Conservation (phyloP, 2,888 invertebrate species). For the Nephrotoma flavescens region DNA sequence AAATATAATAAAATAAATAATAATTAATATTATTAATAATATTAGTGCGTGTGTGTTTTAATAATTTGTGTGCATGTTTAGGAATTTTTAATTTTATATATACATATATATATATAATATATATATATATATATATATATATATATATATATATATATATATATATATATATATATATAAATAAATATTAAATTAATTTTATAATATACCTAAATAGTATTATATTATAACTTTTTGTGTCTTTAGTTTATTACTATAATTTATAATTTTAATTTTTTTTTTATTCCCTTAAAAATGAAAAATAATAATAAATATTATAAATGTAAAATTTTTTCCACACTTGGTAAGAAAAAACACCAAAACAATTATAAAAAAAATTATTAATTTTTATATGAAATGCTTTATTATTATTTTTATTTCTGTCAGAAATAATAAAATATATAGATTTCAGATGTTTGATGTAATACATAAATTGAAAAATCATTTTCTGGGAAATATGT, state of each 20-base stretch:
- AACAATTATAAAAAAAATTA: slow-evolving; percentile 6
- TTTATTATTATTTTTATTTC: not conserved
- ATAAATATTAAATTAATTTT: not conserved
- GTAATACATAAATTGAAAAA: not conserved
- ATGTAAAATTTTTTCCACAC: slow-evolving; percentile 11
- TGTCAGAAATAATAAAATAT: not conserved
- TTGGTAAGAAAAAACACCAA: slow-evolving; percentile 14
- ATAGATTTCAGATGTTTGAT: not conserved
- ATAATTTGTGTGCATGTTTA: not conserved
- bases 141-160: too few relatives aligned
- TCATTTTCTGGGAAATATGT: not conserved
- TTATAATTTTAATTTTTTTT: not conserved
- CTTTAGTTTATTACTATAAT: not conserved
- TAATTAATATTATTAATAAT: not conserved
- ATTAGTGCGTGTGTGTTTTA: not conserved
- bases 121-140: too few relatives aligned
- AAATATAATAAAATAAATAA: not conserved
- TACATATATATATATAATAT: too few relatives aligned
- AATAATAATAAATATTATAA: not conserved
- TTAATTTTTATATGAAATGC: not conserved
- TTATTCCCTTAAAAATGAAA: not conserved
- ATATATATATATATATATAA: too few relatives aligned
- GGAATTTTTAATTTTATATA: not conserved
- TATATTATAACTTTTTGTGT: not conserved
- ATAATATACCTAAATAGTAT: not conserved